Evolutionary conservation across 2,888 invertebrate genomes (phyloP), one percentile per base, ranked within the genome.

Genomic region (Ennomos fuscantarius): DNA sequence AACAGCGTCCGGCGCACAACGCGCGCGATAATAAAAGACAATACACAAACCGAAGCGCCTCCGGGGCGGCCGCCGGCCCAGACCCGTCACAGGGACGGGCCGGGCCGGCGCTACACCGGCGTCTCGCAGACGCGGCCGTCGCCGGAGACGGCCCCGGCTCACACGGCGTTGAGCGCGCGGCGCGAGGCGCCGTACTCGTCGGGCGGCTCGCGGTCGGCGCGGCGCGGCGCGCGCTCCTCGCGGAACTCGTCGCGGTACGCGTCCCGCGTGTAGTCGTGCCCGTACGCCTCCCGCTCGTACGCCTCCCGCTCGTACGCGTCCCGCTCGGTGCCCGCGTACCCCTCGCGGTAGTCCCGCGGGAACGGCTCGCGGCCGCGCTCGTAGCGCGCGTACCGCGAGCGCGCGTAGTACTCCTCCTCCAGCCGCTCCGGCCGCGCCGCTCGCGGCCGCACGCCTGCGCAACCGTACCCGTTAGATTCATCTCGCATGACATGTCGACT

Each of bases 121-220:
- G 68, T 65, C 59, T 66, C 65, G 44, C 62, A 52, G 62, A 61
- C 66, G 56, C 44, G 36, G 41, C 55, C 51, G 60, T 47, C 61
- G 56, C 65, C 57, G 54, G 59, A 59, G 58, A 59, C 58, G 60
- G 52, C 51, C 57, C 48, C 62, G 63, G 48, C 43, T 55, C 95
- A 96, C 87, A 96, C 95, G 84, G 95, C 95, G 89, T 95, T 95
- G 74, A 95, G 94, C 72, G 95, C 95, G 78, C 95, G 93, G 62
- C 95, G 93, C 72, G 95, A 94, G 40, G 95, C 93, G 63, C 93
- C 94, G 84, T 94, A 93, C 74, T 93, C 93, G 72, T 93, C 93
- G 58, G 89, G 84, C 55, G 86, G 82, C 54, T 86, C 87, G 40
- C 87, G 84, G 52, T 89, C 82, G 42, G 53, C 53, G 76, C 93